Percentiles rank a stretch among this genome's conserved stretches.
These are phyloP conservation scores for Hirundichthys speculiger DNA, from an alignment of 2,113 vertebrate species.

Conservation along the genomic window DNA sequence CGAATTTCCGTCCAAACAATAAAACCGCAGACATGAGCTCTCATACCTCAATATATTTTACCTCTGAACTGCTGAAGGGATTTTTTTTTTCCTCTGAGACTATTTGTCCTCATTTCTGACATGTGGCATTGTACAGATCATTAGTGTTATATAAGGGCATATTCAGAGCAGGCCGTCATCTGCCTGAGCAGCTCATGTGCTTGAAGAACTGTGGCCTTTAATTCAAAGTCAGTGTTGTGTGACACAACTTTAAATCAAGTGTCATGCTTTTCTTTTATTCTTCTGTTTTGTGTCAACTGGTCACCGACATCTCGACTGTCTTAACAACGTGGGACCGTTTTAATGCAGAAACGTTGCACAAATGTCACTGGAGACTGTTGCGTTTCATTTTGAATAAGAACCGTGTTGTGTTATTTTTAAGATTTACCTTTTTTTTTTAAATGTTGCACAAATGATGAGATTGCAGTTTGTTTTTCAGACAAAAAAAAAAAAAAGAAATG, in stretches of 20 bases:
- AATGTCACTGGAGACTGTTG: no score
- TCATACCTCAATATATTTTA: slow-evolving; percentile 75
- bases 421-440: slow-evolving; percentile 38
- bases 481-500: slow-evolving; percentile 4
- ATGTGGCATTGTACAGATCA: slow-evolving; percentile 35
- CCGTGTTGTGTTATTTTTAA: slow-evolving; percentile 44
- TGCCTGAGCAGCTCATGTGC: not conserved
- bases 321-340: no score
- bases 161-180: no score
- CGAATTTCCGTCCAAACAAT: slow-evolving; percentile 51
- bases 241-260: slow-evolving; percentile 20
- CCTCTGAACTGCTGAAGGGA: slow-evolving; percentile 65
- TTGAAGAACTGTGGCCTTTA: slow-evolving; percentile 32
- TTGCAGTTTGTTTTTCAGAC: not conserved
- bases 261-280: no score
- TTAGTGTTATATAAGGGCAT: slow-evolving; percentile 14
- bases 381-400: no score
- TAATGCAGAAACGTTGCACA: no score
- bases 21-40: slow-evolving; percentile 54
- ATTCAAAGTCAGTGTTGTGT: slow-evolving; percentile 22
- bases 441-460: slow-evolving; percentile 11
- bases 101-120: slow-evolving; percentile 20
- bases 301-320: no score
- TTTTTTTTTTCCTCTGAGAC: slow-evolving; percentile 40
- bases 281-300: no score